Evolutionary conservation across 64 coral and sea anemone species (phyloP), one percentile per base, ranked within the genome.

Genomic region (Orbicella faveolata): DNA sequence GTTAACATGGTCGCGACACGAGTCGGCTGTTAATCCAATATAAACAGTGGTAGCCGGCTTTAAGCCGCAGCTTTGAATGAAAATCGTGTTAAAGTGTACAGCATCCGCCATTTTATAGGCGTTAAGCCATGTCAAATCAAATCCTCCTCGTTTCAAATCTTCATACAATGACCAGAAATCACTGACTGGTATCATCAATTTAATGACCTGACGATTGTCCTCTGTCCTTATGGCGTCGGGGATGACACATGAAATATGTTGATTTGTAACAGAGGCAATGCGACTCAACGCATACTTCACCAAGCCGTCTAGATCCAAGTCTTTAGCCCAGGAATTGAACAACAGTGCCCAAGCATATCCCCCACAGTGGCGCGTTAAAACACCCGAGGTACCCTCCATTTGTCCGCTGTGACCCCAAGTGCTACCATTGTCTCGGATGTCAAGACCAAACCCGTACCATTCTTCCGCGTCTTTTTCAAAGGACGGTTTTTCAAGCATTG

Each of bases 291-390:
- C 64, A 20, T 85, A 85, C 39, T 85, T 85, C 6, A 85, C 82
- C 41, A 85, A 72, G 10, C 82, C 82, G 66, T 85, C 65, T 36
- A 85, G 25, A 33, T 85, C 82, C 3, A 54, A 72, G 41, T 85
- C 82, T 52, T 73, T 85, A 85, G 82, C 82, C 82, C 82, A 85
- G n/a, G 82, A 85, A 85, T 85, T 85, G 64, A 85, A 85, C 82
- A 85, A 85, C 44, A 85, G 63, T 15, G 82, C 82, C 82, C 82
- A 85, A 85, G 82, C 64, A 25, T 72, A 85, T 12, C 82, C 82
- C 20, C 41, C 10, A 72, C 82, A 53, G 39, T 85, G 82, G 36
- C 66, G 82, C 13, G 82, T 85, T 23, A 85, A 41, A 41, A 85
- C 82, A 14, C 82, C 82, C 3, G 82, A 85, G 63, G 82, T 85